Conservation (phyloP, 2,888 invertebrate genomes). For the Trachelus iudaicus region DNA sequence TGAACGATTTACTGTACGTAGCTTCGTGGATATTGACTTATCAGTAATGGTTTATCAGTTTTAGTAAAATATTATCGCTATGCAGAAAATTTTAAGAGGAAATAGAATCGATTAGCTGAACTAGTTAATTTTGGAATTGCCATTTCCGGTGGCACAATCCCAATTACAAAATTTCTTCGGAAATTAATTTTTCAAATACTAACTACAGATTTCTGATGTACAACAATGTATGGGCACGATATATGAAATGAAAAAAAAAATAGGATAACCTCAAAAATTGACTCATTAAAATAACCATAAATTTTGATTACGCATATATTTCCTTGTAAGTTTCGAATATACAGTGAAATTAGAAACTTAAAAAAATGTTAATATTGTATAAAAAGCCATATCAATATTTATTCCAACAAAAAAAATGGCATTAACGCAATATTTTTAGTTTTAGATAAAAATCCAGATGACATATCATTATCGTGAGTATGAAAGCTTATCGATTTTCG, state of each 20-base stretch:
- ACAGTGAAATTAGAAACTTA: background rate
- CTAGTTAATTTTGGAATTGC: background rate
- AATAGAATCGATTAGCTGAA: background rate
- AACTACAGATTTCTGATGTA: background rate
- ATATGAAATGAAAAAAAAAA: background rate
- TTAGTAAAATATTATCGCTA: background rate
- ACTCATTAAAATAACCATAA: background rate
- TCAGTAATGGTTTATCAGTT: background rate
- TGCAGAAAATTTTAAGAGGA: background rate
- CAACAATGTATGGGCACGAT: background rate
- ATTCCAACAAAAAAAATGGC: background rate
- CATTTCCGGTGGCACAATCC: background rate
- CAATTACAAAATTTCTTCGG: background rate
- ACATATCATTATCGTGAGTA: background rate
- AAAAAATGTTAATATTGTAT: background rate
- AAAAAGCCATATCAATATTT: background rate
- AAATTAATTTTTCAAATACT: background rate
- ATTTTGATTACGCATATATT: background rate
- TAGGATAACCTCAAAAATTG: background rate
- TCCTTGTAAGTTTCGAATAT: background rate
- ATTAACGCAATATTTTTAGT: background rate
- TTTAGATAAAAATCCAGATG: background rate
- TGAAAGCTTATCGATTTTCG: background rate
- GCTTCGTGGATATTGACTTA: background rate
- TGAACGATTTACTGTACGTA: background rate